Base-by-base conservation (phyloP, 2,113 vertebrate species). In the Planiliza haematocheilus region DNA sequence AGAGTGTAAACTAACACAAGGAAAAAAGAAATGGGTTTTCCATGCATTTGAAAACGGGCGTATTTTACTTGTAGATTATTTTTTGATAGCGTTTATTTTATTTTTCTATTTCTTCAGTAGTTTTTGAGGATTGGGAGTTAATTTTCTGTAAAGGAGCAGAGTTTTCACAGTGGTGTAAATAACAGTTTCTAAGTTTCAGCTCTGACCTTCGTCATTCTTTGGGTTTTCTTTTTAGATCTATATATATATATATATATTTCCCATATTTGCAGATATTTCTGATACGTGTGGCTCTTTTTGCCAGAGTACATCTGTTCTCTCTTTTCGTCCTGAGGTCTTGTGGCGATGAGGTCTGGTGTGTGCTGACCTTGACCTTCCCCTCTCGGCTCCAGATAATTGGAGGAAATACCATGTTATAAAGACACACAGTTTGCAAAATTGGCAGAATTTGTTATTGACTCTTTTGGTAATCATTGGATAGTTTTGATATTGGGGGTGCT, bases 101-200 rank as follows among this genome's bases (percentile, higher is more conserved):
- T 69, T 49, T 0, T 2, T 13, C 20, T 21, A n/a, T 45, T 16
- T 50, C 24, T 30, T 2, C 24, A 21, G 2, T 13, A 5, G 3
- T 61, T 57, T 70, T 75, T 43, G 3, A 38, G 10, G 7, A n/a
- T 10, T 13, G 6, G 10, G 11, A 1, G 5, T n/a, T 1, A n/a
- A 17, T 68, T 72, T 74, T 13, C 1, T 1, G 20, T 3, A 1
- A 1, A 34, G 45, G 39, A 13, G 9, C 1, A 11, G 20, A 10
- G 14, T 48, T 85, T 79, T 46, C 24, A 43, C 10, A 42, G 24
- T 57, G 52, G 84, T 83, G 73, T 83, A 73, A 63, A 59, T 61
- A 55, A 34, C 2, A 6, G 2, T 61, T 55, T 34, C 11, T 56
- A 16, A 37, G 7, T 59, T 42, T 62, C 1, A 55, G 14, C 46